These are phyloP conservation scores for Tonatia bakeri DNA, from an alignment of 2,113 vertebrate species.

Conservation along the genomic window DNA sequence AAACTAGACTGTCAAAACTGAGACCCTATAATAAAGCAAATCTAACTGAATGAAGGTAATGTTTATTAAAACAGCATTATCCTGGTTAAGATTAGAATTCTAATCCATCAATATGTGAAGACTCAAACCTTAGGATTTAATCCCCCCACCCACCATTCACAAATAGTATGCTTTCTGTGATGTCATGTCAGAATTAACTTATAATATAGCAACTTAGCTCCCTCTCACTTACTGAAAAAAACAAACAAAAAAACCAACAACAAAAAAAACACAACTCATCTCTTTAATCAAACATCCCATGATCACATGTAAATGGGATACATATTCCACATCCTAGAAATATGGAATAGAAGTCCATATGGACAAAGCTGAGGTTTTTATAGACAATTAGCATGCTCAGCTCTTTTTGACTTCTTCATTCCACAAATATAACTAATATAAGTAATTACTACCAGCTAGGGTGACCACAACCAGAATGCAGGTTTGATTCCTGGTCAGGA, in stretches of 20 bases:
- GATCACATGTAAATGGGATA: background rate
- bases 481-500: no score
- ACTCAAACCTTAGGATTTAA: background rate
- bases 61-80: background rate
- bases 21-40: background rate
- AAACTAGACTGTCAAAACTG: background rate
- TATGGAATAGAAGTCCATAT: background rate
- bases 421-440: background rate
- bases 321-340: background rate
- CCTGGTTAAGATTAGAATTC: background rate
- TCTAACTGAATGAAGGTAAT: background rate
- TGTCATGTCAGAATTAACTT: background rate
- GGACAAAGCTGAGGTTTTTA: conserved; percentile 26
- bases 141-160: background rate
- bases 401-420: conserved; percentile 3
- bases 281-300: background rate
- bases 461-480: background rate
- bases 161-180: background rate
- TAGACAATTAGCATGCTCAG: background rate
- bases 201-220: background rate
- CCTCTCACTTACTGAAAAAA: background rate
- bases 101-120: background rate
- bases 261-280: background rate
- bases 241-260: no score
- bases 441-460: background rate